Evolutionary conservation across 2,888 invertebrate genomes (phyloP).

Genomic region (Euzetes globulus): DNA sequence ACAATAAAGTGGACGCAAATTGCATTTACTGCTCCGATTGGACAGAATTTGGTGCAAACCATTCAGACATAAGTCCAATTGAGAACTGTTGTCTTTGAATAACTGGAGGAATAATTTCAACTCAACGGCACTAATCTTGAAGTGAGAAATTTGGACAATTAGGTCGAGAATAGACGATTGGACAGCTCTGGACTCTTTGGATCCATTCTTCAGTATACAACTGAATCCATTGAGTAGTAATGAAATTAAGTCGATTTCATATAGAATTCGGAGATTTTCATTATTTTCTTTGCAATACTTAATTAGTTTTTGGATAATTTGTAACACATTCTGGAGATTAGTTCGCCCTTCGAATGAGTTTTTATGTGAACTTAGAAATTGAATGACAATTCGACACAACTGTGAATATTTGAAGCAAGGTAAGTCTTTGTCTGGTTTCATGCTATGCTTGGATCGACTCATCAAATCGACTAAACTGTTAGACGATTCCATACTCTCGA

Average conservation of each 20-base stretch:
- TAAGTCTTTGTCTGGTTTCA: neutral
- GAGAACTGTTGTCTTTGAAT: conserved; percentile 29
- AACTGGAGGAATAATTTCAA: conserved; percentile 29
- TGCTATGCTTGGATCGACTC: neutral
- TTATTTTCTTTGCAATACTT: conserved; percentile 27
- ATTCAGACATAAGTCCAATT: conserved; percentile 27
- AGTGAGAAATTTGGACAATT: conserved; percentile 13
- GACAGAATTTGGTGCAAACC: conserved; percentile 19
- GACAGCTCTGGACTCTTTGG: neutral
- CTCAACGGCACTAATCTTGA: conserved; percentile 1
- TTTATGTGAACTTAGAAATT: neutral
- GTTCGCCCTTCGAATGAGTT: neutral
- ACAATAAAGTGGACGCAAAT: conserved; percentile 15
- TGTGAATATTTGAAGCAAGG: neutral
- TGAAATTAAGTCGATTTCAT: conserved; percentile 12
- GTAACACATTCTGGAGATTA: neutral
- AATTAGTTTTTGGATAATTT: neutral
- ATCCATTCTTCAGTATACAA: neutral
- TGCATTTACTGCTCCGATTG: neutral
- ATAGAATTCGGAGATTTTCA: conserved; percentile 28
- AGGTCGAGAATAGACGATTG: conserved; percentile 24
- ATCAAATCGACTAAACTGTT: neutral
- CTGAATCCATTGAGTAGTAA: conserved; percentile 20
- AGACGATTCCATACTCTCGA: conserved; percentile 1
- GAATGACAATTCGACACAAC: conserved; percentile 18